Base-by-base conservation (phyloP, 1,140 invertebrate species). In the Reticulitermes speratus region DNA sequence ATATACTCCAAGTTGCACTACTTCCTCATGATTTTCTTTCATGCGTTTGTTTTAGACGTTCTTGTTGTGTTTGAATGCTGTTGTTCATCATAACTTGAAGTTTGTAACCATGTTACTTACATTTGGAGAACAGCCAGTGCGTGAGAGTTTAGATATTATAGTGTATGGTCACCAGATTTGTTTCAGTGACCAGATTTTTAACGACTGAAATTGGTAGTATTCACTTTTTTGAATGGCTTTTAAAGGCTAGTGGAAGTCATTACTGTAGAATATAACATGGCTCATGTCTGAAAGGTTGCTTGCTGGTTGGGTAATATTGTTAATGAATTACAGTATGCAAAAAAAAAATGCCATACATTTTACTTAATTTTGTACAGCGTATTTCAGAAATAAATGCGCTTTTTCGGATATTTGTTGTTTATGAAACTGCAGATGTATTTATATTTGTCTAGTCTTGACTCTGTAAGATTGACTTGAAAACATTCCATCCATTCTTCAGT, bases 351-450 rank as follows among this genome's bases (percentile, higher is more conserved):
- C n/a, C 65, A 30, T 30, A 75, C 3, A 8, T 75, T 75, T 75
- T 75, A 75, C 65, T 75, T 75, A n/a, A 75, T 75, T 75, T 75
- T 75, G 65, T 75, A 75, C n/a, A 75, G n/a, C 25, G 30, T 75
- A 30, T 75, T 75, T 75, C n/a, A 11, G n/a, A 75, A 30, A 75
- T 0, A 19, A 55, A 55, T 21, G 3, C 3, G 1, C 52, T 55
- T n/a, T 2, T 75, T 3, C 65, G 9, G 14, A 75, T 25, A 75
- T 75, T 75, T 75, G 65, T 30, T 75, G n/a, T 75, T 75, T 30
- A 30, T 75, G 12, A 75, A 75, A 75, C 12, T 25, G n/a, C 65
- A 75, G n/a, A 30, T 75, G n/a, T 75, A 75, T 75, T 75, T 75
- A 75, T 75, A 75, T 75, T 75, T 30, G 65, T 75, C 65, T 75